Evolutionary conservation across 2,113 vertebrate species (phyloP).

Genomic region (Agapornis roseicollis): DNA sequence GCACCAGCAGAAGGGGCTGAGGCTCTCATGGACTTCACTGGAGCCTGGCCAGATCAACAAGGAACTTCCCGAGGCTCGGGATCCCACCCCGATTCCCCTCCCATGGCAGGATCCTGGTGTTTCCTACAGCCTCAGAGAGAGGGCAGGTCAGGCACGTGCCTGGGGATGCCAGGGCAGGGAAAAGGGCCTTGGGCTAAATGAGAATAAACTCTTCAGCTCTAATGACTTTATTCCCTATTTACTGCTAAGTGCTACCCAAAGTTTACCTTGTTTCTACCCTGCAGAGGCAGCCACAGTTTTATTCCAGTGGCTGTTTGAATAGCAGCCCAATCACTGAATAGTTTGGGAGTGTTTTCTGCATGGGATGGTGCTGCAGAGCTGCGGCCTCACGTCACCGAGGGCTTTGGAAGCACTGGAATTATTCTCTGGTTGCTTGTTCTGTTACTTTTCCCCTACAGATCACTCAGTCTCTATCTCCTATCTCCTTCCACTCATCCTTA

Average conservation of each 20-base stretch:
- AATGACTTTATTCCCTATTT: constrained; percentile 48
- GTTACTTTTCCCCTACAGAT: background rate
- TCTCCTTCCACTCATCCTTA: background rate
- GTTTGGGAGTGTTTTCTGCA: background rate
- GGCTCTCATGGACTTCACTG: background rate
- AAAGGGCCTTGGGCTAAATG: constrained; percentile 5
- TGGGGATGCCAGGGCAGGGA: constrained; percentile 24
- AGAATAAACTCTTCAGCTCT: background rate
- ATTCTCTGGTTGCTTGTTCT: background rate
- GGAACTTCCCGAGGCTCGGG: background rate
- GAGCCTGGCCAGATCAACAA: background rate
- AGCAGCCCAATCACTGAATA: background rate
- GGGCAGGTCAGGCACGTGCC: constrained; percentile 9
- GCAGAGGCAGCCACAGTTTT: background rate
- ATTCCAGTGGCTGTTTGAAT: background rate
- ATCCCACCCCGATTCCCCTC: background rate
- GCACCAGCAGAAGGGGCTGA: constrained; percentile 11
- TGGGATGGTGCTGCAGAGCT: background rate
- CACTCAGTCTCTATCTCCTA: accelerated
- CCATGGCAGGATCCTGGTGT: accelerated
- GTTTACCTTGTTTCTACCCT: background rate
- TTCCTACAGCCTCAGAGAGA: background rate
- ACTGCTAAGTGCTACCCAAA: background rate
- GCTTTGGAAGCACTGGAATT: background rate
- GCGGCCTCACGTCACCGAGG: background rate